Conservation (phyloP, 2,888 invertebrate species). For the Chrysina gloriosa region DNA sequence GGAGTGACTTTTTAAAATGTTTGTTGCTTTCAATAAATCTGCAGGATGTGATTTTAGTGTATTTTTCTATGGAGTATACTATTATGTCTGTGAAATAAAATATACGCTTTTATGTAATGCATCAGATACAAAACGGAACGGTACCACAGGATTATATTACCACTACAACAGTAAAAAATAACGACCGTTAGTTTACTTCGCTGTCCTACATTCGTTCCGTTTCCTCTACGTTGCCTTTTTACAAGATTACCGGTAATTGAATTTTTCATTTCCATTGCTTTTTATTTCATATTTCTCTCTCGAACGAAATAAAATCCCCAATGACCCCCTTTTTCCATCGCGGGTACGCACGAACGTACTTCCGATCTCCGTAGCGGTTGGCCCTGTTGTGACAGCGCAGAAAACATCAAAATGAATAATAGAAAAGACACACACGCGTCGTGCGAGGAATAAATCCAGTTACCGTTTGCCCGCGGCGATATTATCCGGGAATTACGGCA, state of each 20-base stretch:
- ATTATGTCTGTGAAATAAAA: too few relatives aligned
- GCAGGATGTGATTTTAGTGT: too few relatives aligned
- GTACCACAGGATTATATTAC: too few relatives aligned
- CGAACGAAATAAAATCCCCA: conserved; percentile 24
- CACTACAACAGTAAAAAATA: too few relatives aligned
- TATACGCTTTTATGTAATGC: too few relatives aligned
- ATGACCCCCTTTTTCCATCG: background rate
- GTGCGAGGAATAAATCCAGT: conserved; percentile 30
- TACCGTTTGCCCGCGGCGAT: conserved; percentile 33
- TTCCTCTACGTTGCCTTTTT: background rate
- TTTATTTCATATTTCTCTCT: conserved; percentile 34
- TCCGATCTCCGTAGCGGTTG: background rate
- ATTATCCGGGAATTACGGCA: conserved; percentile 34
- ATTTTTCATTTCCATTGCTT: conserved; percentile 35
- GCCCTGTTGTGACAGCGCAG: conserved; percentile 17
- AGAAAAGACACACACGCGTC: conserved; percentile 23
- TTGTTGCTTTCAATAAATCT: too few relatives aligned
- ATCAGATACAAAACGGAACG: too few relatives aligned
- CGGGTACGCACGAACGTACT: background rate
- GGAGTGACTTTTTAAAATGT: too few relatives aligned
- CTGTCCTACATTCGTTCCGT: too few relatives aligned
- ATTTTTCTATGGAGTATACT: too few relatives aligned
- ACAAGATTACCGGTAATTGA: conserved; percentile 31
- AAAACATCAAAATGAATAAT: conserved; percentile 38
- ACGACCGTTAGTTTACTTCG: too few relatives aligned